Evolutionary conservation across 2,113 vertebrate genomes (phyloP), one percentile per base, ranked within the genome.

Genomic region (Corydoras maculifer): DNA sequence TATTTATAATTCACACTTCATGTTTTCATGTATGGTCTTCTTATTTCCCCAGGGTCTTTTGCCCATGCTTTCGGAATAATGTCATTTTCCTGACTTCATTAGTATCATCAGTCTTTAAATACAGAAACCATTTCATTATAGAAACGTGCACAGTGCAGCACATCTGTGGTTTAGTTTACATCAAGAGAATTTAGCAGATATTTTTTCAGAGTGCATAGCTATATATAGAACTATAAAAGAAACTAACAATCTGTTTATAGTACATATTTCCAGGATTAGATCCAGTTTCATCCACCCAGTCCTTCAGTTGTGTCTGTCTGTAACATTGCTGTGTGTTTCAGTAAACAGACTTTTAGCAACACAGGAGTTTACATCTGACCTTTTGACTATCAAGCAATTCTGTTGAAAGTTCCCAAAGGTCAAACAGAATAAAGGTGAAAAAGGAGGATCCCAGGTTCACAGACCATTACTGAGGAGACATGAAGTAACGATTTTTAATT

Each of bases 401-500:
- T 53, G 51, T 53, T 14, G 13, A 53, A 14, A 53, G 13, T 14
- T 14, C 51, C 3, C 5, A 14, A 14, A 53, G 51, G 13, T 62
- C 61, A 74, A 68, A 74, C 58, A 62, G 65, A 30, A 35, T 61
- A 48, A 62, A 68, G 65, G 35, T 66, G 59, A 59, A 64, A 51
- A 25, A 59, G 62, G 71, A 50, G 59, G 58, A 62, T 35, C 58
- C 9, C 51, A 53, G 51, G 51, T 53, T 53, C 51, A 53, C 9
- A 53, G 13, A 53, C 51, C 13, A 53, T 53, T 53, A 61, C 10
- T 62, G 58, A 61, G 18, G 15, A 58, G 9, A 58, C n/a, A 58
- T 3, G 18, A 25, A 15, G 8, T 14, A 62, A 62, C 32, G 74
- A 74, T 70, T 70, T 79, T 61, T 70, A 69, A 75, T 73, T 73